Evolutionary conservation across 2,113 vertebrate genomes (phyloP).

Genomic region (Phrynosoma platyrhinos): DNA sequence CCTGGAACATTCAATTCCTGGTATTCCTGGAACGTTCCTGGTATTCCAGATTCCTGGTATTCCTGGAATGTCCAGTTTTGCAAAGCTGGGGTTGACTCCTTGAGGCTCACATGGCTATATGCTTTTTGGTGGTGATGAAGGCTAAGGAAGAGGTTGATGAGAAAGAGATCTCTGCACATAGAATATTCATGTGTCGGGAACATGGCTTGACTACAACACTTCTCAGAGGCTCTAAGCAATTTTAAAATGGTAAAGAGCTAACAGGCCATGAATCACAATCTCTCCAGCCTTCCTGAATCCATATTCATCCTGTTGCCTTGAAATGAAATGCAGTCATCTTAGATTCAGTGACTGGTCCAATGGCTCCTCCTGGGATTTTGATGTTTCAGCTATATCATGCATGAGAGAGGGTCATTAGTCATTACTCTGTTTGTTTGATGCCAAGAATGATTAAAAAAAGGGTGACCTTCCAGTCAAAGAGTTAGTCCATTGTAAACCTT

Average conservation of each 20-base stretch:
- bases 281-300: neutral
- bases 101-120: neutral
- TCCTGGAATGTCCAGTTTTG: neutral
- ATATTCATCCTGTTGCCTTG: neutral
- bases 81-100: neutral
- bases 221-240: neutral
- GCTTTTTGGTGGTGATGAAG: neutral
- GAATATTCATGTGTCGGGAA: neutral
- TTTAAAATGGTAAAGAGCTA: neutral
- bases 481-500: slow-evolving; percentile 58
- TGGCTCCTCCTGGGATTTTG: slow-evolving; percentile 46
- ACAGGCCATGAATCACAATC: neutral
- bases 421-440: slow-evolving; percentile 58
- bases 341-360: neutral
- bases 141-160: neutral
- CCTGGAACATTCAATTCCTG: too few relatives aligned
- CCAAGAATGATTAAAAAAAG: slow-evolving; percentile 62
- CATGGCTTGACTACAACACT: neutral
- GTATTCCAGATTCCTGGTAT: too few relatives aligned
- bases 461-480: slow-evolving; percentile 62
- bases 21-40: too few relatives aligned
- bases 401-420: slow-evolving; percentile 48
- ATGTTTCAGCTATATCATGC: slow-evolving; percentile 51
- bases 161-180: neutral
- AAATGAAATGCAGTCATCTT: neutral